Evolutionary conservation across 2,113 vertebrate genomes (phyloP), one percentile per base, ranked within the genome.

Genomic region (Hemiprocne comata): DNA sequence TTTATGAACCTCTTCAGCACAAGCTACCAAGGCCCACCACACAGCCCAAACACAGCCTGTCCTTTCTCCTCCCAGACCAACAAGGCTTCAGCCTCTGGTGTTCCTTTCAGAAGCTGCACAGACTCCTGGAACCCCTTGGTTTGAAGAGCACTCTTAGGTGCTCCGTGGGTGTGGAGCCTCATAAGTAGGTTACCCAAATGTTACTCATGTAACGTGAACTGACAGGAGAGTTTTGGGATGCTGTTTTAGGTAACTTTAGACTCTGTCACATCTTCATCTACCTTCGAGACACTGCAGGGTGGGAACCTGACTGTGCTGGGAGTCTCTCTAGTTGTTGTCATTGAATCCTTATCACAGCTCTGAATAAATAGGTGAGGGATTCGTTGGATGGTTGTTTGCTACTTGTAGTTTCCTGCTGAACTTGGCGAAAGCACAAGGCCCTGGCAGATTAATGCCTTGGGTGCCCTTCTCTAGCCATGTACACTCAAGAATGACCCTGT

Each of bases 221-320:
- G 62, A 46, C n/a, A 40, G 62, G 80, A 82, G 6, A 34, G n/a
- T 58, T 54, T 46, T 10, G 36, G 29, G 36, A 26, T 66, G 79
- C 36, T 69, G 4, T 18, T 51, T 62, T 14, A 61, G 42, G 44
- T 83, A 65, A 51, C 60, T 83, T 79, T 53, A 11, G 23, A 64
- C 38, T 78, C 48, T 71, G 5, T 76, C 3, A 4, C 25, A 38
- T 18, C 21, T 61, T 83, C 10, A 1, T 0, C 0, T 80, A n/a
- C 51, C 40, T 65, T 65, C 0, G 0, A 58, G 40, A 83, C 13
- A 16, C 17, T 17, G n/a, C 16, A 57, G 14, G 13, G 14, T 85
- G 17, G 44, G 36, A 85, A 40, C 8, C 19, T 90, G 46, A 3
- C 15, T 54, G 28, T 64, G 53, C 62, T 78, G 20, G 4, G 2